These are phyloP conservation scores for Ennomos erosarius DNA, from an alignment of 2,888 invertebrate genomes.

Conservation along the genomic window DNA sequence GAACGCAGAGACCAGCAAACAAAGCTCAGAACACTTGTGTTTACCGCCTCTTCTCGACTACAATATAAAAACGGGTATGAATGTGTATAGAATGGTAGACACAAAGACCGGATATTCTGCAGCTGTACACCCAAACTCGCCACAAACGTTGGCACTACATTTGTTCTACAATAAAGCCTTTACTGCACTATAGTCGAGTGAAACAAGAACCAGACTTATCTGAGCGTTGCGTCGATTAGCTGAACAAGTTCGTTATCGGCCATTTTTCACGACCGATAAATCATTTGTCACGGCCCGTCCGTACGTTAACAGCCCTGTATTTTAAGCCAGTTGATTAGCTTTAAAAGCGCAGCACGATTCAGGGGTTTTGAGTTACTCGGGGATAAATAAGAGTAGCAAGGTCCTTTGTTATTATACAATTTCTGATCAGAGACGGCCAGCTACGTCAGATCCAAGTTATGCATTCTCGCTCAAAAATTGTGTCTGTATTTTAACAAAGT, in stretches of 20 bases:
- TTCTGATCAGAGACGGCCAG: background rate
- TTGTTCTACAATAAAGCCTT: slow-evolving; percentile 25
- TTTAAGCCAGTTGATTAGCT: slow-evolving; percentile 13
- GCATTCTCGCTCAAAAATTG: too few relatives aligned
- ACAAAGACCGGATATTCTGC: slow-evolving; percentile 67
- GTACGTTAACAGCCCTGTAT: slow-evolving; percentile 21
- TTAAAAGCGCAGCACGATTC: slow-evolving; percentile 17
- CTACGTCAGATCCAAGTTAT: too few relatives aligned
- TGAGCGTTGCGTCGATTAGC: slow-evolving; percentile 50
- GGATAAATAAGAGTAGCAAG: slow-evolving; percentile 1
- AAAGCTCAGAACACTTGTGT: slow-evolving; percentile 41
- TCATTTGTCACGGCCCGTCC: slow-evolving; percentile 44
- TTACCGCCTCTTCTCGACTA: slow-evolving; percentile 27
- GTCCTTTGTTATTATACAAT: slow-evolving; percentile 3
- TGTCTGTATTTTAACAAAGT: too few relatives aligned
- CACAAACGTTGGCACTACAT: slow-evolving; percentile 18
- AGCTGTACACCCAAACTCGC: slow-evolving; percentile 66
- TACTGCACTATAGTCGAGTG: slow-evolving; percentile 7
- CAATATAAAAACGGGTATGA: slow-evolving; percentile 26
- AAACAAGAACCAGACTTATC: slow-evolving; percentile 48
- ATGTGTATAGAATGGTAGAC: slow-evolving; percentile 29
- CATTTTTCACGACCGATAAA: slow-evolving; percentile 60
- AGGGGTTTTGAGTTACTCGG: slow-evolving; percentile 3
- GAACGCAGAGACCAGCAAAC: slow-evolving; percentile 22
- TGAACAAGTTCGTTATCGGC: slow-evolving; percentile 52